Evolutionary conservation across 2,888 invertebrate species (phyloP), one percentile per base, ranked within the genome.

Genomic region (Muscina levida): DNA sequence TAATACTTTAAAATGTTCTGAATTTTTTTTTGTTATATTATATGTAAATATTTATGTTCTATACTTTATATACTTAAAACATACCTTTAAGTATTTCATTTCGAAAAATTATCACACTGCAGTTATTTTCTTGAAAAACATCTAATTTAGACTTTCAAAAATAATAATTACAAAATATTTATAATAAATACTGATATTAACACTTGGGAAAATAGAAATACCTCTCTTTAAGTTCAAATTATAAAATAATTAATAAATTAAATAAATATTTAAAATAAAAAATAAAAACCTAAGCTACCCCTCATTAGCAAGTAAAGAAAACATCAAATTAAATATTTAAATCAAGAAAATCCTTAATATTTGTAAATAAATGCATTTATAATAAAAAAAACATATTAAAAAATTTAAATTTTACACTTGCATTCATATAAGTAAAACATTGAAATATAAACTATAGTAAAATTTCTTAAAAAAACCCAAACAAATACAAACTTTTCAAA

Each of bases 221-320:
- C 90, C 90, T 91, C 90, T 90, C 88, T 88, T 90, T 90, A 88
- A 91, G 90, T 91, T 90, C 90, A 91, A 90, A 90, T 74, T 83
- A 82, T 66, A 62, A 68, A 73, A 65, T 73, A 75, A 81, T 82
- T 83, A 76, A 80, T 75, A 75, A 78, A 75, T 70, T 46, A 82
- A 77, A 53, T 57, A 70, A 82, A 84, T 44, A 26, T 31, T 31
- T 31, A 82, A 84, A 81, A 84, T 11, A 57, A 72, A 31, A 37
- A 53, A 73, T 26, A 73, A 46, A 24, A 46, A 70, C 24, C 65
- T 72, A 71, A 39, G 31, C 71, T 66, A 22, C 15, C 79, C 71
- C 79, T 72, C 75, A 79, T 62, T 75, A 79, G 73, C 31, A 48
- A 31, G 31, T 72, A 75, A 65, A 19, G 19, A 37, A 53, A 72